Evolutionary conservation across 2,113 vertebrate genomes (phyloP).

Genomic region (Cnemophilus loriae): DNA sequence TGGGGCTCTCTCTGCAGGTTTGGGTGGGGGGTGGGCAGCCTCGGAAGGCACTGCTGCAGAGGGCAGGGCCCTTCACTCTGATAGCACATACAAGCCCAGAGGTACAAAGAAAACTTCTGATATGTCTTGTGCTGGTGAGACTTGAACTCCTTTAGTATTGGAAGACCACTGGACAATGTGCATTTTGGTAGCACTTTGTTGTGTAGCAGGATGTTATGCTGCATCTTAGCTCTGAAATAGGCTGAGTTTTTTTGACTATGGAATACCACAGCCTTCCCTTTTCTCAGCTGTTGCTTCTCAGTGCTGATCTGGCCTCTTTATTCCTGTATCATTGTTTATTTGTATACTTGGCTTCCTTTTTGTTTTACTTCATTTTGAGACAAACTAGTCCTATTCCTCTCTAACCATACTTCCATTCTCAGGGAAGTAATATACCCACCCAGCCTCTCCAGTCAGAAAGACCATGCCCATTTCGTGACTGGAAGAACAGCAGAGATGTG

Average conservation of each 20-base stretch:
- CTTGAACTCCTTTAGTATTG: background rate
- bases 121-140: background rate
- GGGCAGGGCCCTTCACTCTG: background rate
- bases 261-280: background rate
- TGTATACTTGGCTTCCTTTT: background rate
- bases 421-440: background rate
- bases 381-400: background rate
- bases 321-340: background rate
- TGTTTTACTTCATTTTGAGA: background rate
- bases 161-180: background rate
- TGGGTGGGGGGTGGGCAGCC: background rate
- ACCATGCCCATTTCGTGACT: background rate
- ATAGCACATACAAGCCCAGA: background rate
- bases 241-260: background rate
- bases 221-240: background rate
- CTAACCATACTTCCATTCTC: background rate
- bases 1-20: background rate
- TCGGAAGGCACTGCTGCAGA: background rate
- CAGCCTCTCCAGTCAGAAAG: background rate
- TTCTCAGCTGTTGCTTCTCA: background rate
- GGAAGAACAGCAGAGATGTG: background rate
- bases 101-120: background rate
- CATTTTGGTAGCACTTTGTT: accelerated
- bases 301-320: background rate
- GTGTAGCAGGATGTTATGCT: background rate